These are phyloP conservation scores for Lucilia cuprina DNA, from an alignment of 1,140 invertebrate species.

Conservation along the genomic window DNA sequence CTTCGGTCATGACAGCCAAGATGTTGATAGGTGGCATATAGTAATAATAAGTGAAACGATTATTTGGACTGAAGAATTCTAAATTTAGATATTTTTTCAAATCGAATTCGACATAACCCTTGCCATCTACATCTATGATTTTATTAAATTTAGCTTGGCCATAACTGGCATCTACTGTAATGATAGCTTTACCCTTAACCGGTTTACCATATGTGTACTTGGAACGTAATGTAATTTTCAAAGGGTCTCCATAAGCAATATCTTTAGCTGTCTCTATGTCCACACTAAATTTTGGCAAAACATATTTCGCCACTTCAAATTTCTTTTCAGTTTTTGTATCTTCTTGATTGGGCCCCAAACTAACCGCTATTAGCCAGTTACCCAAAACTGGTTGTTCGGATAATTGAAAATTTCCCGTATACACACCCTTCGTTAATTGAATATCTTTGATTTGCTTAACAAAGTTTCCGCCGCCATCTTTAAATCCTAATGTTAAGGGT, in stretches of 20 bases:
- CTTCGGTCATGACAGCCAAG: slow-evolving; percentile 79
- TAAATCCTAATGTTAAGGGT: slow-evolving; percentile 45
- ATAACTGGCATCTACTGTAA: slow-evolving; percentile 67
- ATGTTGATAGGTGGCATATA: slow-evolving; percentile 66
- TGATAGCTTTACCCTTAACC: slow-evolving; percentile 77
- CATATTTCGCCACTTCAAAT: slow-evolving; percentile 78
- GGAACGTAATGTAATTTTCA: slow-evolving; percentile 80
- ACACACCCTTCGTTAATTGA: slow-evolving; percentile 76
- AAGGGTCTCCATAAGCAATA: slow-evolving; percentile 78
- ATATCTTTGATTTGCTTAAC: slow-evolving; percentile 77
- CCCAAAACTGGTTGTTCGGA: slow-evolving; percentile 88
- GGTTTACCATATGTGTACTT: slow-evolving; percentile 76
- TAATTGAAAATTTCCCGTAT: slow-evolving; percentile 79
- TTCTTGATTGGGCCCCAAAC: slow-evolving; percentile 38
- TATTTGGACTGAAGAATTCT: background rate
- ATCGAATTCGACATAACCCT: slow-evolving; percentile 75
- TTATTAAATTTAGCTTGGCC: slow-evolving; percentile 62
- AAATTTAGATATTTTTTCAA: slow-evolving; percentile 65
- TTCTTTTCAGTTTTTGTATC: slow-evolving; percentile 45
- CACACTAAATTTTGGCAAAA: slow-evolving; percentile 92
- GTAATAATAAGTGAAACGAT: too few relatives aligned
- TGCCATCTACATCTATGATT: slow-evolving; percentile 75
- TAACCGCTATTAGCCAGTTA: slow-evolving; percentile 84
- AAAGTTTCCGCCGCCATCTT: slow-evolving; percentile 2
- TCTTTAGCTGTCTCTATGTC: slow-evolving; percentile 81